phyloP scores from a whole-genome alignment of 2,797 vertebrate genomes.

The Aphelocoma californica region DNA sequence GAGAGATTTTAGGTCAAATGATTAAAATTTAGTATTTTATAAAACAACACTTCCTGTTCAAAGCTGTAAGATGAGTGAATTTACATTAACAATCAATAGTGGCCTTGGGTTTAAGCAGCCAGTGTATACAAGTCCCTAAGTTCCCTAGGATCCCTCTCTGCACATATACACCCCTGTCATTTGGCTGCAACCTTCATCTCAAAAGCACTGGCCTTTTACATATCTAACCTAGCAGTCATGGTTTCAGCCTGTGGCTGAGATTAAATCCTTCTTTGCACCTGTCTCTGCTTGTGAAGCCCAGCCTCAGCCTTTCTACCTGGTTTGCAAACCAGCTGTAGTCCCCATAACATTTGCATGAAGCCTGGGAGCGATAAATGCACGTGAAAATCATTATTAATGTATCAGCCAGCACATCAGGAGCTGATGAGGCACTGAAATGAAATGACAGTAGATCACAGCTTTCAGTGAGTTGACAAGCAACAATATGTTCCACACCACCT shows the following conservation, averaged over 20 bases:
- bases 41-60: background rate
- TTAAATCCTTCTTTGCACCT: background rate
- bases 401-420: conserved; percentile 11
- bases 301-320: background rate
- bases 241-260: background rate
- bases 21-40: background rate
- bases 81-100: background rate
- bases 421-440: conserved; percentile 2
- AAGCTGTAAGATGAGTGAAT: background rate
- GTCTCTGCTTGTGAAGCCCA: background rate
- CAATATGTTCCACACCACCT: background rate
- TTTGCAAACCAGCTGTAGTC: background rate
- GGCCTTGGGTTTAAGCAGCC: background rate
- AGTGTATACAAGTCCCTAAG: background rate
- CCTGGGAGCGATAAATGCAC: conserved; percentile 3
- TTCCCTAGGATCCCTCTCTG: background rate
- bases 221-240: background rate
- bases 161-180: background rate
- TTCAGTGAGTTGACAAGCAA: background rate
- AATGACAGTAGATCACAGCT: background rate
- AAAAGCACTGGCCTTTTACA: background rate
- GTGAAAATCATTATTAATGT: conserved; percentile 7
- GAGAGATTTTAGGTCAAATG: conserved; percentile 24
- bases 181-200: background rate
- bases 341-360: background rate